Conservation (phyloP, 2,797 vertebrate species). For the Acrossocheilus wenchowensis region DNA sequence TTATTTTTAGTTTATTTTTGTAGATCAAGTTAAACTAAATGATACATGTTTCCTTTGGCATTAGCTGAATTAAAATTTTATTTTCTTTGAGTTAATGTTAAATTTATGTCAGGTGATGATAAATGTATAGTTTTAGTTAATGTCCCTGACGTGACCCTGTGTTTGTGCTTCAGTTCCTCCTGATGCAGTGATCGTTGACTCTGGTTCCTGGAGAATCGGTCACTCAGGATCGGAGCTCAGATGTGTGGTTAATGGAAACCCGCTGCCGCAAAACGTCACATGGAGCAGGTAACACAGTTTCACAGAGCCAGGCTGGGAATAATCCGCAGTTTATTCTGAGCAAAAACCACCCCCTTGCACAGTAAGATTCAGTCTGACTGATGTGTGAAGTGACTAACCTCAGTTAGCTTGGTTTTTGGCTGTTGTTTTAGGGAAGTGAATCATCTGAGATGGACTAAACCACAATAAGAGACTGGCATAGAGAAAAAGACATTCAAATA, state of each 20-base stretch:
- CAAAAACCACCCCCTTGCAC: neutral
- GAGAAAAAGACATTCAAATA: neutral
- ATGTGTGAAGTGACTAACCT: neutral
- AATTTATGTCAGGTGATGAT: too few species aligned
- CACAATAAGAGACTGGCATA: neutral
- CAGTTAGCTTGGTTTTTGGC: neutral
- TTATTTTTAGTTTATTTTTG: too few species aligned
- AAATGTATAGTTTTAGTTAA: neutral
- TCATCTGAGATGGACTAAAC: neutral
- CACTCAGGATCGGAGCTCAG: constrained; percentile 69
- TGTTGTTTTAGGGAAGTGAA: neutral
- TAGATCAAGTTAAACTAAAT: too few species aligned
- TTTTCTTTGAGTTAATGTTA: too few species aligned
- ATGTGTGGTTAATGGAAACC: constrained; percentile 71
- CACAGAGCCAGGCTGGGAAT: constrained; percentile 26
- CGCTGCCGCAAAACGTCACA: constrained; percentile 71
- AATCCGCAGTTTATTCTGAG: constrained; percentile 8
- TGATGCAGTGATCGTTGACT: constrained; percentile 67
- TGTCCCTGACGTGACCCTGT: neutral
- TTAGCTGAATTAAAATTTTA: too few species aligned
- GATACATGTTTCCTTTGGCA: too few species aligned
- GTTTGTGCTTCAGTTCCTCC: constrained; percentile 75
- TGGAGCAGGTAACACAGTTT: constrained; percentile 75
- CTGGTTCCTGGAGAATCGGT: constrained; percentile 66
- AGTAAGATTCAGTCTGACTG: neutral